Evolutionary conservation across 2,113 vertebrate genomes (phyloP).

Genomic region (Saguinus midas): DNA sequence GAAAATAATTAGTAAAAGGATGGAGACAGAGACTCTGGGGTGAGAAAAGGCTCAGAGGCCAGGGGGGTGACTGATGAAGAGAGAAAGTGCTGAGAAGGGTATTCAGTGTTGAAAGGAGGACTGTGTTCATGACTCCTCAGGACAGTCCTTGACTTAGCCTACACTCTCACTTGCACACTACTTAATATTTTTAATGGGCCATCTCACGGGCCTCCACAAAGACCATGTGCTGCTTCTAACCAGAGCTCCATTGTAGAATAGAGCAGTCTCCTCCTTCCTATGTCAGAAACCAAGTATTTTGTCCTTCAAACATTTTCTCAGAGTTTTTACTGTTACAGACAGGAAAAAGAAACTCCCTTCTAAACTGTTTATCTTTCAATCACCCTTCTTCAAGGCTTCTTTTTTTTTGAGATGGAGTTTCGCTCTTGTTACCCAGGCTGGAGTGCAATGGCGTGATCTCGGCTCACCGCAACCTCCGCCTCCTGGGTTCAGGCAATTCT

Average conservation of each 20-base stretch:
- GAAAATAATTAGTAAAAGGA: neutral
- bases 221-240: neutral
- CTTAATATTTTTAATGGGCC: neutral
- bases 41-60: too few relatives aligned
- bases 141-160: neutral
- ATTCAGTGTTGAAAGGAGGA: neutral
- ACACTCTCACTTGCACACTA: neutral
- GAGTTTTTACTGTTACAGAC: neutral
- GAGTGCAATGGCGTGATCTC: too few relatives aligned
- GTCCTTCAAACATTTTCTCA: neutral
- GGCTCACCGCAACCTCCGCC: too few relatives aligned
- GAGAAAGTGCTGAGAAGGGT: neutral
- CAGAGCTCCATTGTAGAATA: neutral
- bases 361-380: neutral
- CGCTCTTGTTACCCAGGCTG: too few relatives aligned
- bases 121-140: neutral
- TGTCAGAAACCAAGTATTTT: neutral
- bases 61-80: neutral
- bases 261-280: neutral
- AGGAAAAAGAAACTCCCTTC: neutral
- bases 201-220: neutral
- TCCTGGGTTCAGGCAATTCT: too few relatives aligned
- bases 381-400: neutral
- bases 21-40: neutral
- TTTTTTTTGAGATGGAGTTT: too few relatives aligned